These are phyloP conservation scores for Xestobium rufovillosum DNA, from an alignment of 2,888 invertebrate species.

Conservation along the genomic window DNA sequence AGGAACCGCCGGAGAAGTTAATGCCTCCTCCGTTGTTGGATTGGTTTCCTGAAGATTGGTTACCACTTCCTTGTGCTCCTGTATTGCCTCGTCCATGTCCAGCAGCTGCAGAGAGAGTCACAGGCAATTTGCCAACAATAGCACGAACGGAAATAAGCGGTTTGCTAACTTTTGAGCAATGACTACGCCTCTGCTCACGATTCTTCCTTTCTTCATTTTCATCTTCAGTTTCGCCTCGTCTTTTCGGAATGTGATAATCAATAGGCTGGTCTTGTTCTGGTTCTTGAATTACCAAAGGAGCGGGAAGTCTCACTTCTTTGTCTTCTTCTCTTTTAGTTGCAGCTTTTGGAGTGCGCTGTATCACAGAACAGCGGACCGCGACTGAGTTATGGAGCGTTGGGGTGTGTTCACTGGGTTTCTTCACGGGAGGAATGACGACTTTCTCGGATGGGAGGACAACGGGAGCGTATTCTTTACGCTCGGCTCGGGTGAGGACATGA, in stretches of 20 bases:
- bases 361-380: slow-evolving; percentile 38
- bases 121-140: slow-evolving; percentile 51
- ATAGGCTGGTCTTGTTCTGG: slow-evolving; percentile 66
- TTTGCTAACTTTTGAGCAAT: slow-evolving; percentile 59
- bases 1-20: slow-evolving; percentile 33
- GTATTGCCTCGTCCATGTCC: slow-evolving; percentile 67
- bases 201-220: slow-evolving; percentile 62
- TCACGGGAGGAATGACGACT: slow-evolving; percentile 47
- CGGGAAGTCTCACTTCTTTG: slow-evolving; percentile 32
- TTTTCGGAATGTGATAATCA: slow-evolving; percentile 80
- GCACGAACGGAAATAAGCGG: slow-evolving; percentile 52
- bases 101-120: slow-evolving; percentile 66
- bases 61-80: slow-evolving; percentile 45
- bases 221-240: slow-evolving; percentile 60
- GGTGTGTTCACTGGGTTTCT: slow-evolving; percentile 51
- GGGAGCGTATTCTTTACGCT: slow-evolving; percentile 70
- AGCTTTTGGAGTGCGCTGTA: slow-evolving; percentile 51
- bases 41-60: slow-evolving; percentile 32
- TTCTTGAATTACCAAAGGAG: slow-evolving; percentile 28
- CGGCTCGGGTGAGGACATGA: slow-evolving; percentile 72
- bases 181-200: slow-evolving; percentile 60
- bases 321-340: slow-evolving; percentile 42
- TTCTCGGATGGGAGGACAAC: slow-evolving; percentile 36
- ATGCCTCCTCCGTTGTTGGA: slow-evolving; percentile 31
- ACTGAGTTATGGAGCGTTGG: slow-evolving; percentile 34